phyloP scores from a whole-genome alignment of 2,113 vertebrate species.

The Tyto alba region DNA sequence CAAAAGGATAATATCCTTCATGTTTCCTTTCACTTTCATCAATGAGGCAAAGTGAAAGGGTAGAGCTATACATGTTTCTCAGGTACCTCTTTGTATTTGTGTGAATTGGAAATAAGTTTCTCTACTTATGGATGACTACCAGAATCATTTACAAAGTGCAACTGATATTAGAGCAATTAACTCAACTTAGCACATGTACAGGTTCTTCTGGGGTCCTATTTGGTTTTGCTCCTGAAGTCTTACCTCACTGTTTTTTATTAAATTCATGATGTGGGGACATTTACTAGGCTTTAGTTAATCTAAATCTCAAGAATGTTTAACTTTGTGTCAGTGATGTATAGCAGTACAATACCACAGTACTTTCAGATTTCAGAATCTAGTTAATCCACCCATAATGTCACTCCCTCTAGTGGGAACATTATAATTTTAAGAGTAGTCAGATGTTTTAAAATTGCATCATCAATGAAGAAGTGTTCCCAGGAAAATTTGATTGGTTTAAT shows the following conservation, averaged over 20 bases:
- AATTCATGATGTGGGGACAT: background rate
- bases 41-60: background rate
- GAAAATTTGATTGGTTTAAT: background rate
- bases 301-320: background rate
- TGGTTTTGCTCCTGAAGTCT: background rate
- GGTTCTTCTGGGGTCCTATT: background rate
- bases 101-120: background rate
- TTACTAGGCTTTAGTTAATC: background rate
- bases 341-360: background rate
- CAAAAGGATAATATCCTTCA: background rate
- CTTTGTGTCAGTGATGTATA: background rate
- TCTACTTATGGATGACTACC: background rate
- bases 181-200: background rate
- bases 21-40: background rate
- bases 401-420: background rate
- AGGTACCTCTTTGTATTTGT: background rate
- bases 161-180: background rate
- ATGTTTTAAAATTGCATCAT: constrained; percentile 9
- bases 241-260: background rate
- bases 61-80: background rate
- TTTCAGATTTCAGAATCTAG: background rate
- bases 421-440: background rate
- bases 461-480: background rate
- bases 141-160: background rate
- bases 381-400: background rate